Base-by-base conservation (phyloP, 2,888 invertebrate species). In the Thera obeliscata region DNA sequence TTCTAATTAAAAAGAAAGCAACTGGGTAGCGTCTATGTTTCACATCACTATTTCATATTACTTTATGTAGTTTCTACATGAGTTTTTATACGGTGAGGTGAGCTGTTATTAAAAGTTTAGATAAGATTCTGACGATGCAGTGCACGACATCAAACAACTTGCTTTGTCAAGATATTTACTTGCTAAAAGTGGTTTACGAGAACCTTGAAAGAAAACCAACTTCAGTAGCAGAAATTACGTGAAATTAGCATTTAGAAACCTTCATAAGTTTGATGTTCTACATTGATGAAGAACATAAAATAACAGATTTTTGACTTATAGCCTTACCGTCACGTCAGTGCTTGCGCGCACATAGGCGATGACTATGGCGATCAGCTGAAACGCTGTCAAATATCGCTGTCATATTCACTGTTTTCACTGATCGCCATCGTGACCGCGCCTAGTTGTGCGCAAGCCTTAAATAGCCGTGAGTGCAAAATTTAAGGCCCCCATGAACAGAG, bases 71-170 rank as follows among this genome's bases (percentile, higher is more conserved):
- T 77, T 84, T 85, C 77, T 83, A 79, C 79, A 82, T 87, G 81
- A 79, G 81, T 85, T 87, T 86, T 87, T 87, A 85, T 83, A 79
- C 76, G 63, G 67, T 76, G 74, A 81, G 80, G 78, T 81, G 78
- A 81, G 78, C 69, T 81, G 83, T 86, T 88, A 89, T 88, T 88
- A 87, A 86, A 88, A 86, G 76, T 86, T 83, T 74, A 84, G 89
- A 89, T 88, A 87, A 89, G 87, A 87, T 85, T 82, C 74, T 76
- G 71, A 76, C 81, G 81, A 85, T 85, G 84, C 79, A 70, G 79
- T 82, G 85, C 89, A 89, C 87, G 89, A 82, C 82, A 87, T 56
- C 62, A 76, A 62, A 46, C 36, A 52, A 58, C 78, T 78, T 77
- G 78, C 74, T 80, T 81, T 61, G 56, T 64, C 55, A 58, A 61